Evolutionary conservation across 2,888 invertebrate species (phyloP), one percentile per base, ranked within the genome.

Genomic region (Nemotelus nigrinus): DNA sequence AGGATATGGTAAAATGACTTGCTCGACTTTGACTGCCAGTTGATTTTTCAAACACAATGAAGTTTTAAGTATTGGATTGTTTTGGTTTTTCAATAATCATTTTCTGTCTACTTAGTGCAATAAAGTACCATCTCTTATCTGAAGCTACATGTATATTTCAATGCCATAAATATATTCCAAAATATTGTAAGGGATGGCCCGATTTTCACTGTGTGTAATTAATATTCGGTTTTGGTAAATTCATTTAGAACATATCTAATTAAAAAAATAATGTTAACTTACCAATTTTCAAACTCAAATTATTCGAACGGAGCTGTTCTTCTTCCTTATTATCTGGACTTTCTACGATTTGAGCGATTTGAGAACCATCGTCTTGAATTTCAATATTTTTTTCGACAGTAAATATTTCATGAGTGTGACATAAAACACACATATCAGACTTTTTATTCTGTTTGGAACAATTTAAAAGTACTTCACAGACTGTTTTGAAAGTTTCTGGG

Each of bases 281-380:
- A 78, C 79, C 78, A 5, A 81, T 84, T 83, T 90, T 89, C 74
- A 90, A 81, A 4, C 88, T 84, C 60, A 87, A 83, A 79, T 90
- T 87, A 82, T 91, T 90, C 0, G 88, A 85, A 68, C 88, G 87
- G 58, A 92, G 85, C 83, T 92, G 92, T 79, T 91, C 91, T 79
- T 91, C 90, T 77, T 91, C 90, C 82, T 90, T 90, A 68, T 88
- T 85, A 63, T 89, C 88, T 5, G 83, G 80, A 53, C 86, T 82
- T 74, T 88, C 87, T 1, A 84, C 83, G 47, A 63, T 10, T 58
- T 57, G 68, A 70, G 74, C 39, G 5, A 3, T 7, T 82, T 81
- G 77, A 39, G 44, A 53, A 8, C 65, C 60, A 10, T 43, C 43
- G 71, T 79, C 71, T 0, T 83, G 83, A 57, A 87, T 81, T 80